These are phyloP conservation scores for Paratrypauchen microcephalus DNA, from an alignment of 2,797 vertebrate species.

Conservation along the genomic window DNA sequence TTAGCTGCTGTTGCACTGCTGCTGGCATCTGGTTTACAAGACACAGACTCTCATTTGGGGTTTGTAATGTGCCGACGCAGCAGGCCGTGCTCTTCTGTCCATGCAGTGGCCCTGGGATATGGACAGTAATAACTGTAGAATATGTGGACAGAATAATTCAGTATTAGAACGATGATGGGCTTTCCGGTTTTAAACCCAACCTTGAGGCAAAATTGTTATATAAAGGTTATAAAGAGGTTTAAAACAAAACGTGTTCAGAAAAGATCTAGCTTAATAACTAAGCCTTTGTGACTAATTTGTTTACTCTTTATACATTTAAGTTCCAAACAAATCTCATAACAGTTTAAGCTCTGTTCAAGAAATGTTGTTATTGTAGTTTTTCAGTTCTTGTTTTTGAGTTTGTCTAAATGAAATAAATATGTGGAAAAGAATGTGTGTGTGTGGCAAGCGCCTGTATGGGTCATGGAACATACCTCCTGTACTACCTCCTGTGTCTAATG, in stretches of 20 bases:
- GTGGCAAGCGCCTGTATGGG: slow-evolving; percentile 1
- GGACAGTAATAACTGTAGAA: slow-evolving; percentile 10
- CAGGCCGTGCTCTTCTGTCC: slow-evolving; percentile 29
- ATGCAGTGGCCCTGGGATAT: slow-evolving; percentile 36
- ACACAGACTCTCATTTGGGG: slow-evolving; percentile 31
- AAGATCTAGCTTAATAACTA: background rate
- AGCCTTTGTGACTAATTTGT: background rate
- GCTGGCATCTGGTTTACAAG: slow-evolving; percentile 24
- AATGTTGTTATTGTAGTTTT: slow-evolving; percentile 1
- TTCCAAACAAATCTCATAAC: background rate
- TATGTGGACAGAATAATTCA: background rate
- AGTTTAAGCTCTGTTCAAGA: background rate
- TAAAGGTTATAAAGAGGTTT: background rate
- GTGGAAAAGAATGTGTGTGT: background rate
- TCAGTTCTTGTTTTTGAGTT: background rate
- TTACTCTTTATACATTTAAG: background rate
- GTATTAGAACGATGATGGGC: background rate
- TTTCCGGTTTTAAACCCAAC: background rate
- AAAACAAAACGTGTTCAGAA: slow-evolving; percentile 3
- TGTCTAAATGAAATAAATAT: slow-evolving; percentile 4
- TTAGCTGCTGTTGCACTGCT: slow-evolving; percentile 41
- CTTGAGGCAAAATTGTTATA: background rate
- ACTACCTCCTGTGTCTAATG: background rate
- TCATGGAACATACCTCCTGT: background rate
- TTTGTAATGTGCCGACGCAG: slow-evolving; percentile 41